A percentile compares a stretch with the other conserved stretches of the same genome.
These are phyloP conservation scores for Pseudomyrmex flavicornis DNA, from an alignment of 1,140 invertebrate species.

Conservation along the genomic window DNA sequence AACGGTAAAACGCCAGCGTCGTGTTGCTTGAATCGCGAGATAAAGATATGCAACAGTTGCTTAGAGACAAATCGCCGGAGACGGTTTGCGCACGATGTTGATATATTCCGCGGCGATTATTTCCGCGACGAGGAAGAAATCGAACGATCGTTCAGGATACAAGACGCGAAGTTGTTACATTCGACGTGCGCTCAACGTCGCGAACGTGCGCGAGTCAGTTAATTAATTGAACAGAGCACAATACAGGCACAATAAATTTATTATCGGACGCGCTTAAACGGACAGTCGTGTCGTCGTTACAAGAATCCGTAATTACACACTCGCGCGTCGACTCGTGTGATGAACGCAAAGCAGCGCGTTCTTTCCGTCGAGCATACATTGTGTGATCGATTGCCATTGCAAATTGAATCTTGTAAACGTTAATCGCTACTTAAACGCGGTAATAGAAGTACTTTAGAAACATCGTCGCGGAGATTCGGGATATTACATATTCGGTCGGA, in stretches of 20 bases:
- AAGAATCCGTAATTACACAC: no score
- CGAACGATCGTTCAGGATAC: background rate
- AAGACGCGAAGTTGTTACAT: no score
- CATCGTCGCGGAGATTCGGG: background rate
- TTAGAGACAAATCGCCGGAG: background rate
- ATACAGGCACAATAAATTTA: background rate
- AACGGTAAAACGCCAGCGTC: constrained; percentile 9
- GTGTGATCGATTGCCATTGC: background rate
- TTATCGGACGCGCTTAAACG: no score
- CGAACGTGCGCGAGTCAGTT: no score
- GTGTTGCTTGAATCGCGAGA: background rate
- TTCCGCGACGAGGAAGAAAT: constrained; percentile 17
- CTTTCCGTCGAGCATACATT: background rate
- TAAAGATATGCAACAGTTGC: constrained; percentile 23
- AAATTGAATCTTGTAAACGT: background rate
- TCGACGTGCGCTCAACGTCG: no score
- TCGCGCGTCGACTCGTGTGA: no score
- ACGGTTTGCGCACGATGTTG: no score
- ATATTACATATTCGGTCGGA: constrained; percentile 14
- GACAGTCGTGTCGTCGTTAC: no score
- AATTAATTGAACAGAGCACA: no score
- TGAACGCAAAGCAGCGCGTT: background rate
- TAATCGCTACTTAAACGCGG: constrained; percentile 1
- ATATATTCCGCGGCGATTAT: no score
- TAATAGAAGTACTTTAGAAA: background rate